A percentile compares a stretch with the other conserved stretches of the same genome.
phyloP scores from a whole-genome alignment of 2,888 invertebrate species.

The Falcaria lacertinaria region DNA sequence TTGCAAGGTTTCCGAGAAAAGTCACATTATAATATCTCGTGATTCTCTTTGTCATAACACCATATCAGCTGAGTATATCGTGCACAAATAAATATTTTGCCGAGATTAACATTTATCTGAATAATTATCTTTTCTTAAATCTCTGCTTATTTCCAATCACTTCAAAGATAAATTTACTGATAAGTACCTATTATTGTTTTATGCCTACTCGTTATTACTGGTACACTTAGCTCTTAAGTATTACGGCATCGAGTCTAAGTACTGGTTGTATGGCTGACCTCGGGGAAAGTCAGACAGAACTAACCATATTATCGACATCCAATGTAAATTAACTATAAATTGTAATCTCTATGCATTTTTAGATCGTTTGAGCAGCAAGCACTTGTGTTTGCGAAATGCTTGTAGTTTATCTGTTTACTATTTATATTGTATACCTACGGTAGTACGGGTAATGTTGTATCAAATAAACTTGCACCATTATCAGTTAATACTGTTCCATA shows the following conservation, averaged over 20 bases:
- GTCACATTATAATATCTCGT: neutral
- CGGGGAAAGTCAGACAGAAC: conserved; percentile 20
- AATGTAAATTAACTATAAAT: conserved; percentile 25
- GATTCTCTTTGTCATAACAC: neutral
- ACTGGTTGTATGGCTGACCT: conserved; percentile 14
- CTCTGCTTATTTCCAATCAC: neutral
- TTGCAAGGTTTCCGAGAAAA: neutral
- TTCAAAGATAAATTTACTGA: neutral
- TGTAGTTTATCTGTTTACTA: no score
- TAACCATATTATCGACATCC: conserved; percentile 21
- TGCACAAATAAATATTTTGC: no score
- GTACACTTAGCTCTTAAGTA: conserved; percentile 1
- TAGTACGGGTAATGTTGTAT: no score
- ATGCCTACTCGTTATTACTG: neutral
- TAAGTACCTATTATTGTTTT: neutral
- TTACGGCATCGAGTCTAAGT: conserved; percentile 11
- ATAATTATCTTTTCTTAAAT: neutral
- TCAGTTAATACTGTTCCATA: no score
- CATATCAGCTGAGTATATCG: neutral
- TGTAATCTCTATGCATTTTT: conserved; percentile 24
- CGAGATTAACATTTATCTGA: no score
- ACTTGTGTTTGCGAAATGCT: conserved; percentile 6
- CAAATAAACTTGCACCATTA: no score
- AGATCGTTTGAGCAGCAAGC: no score
- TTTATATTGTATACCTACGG: no score